These are phyloP conservation scores for Brachionus rubens DNA, from an alignment of 1,140 invertebrate genomes.

Conservation along the genomic window DNA sequence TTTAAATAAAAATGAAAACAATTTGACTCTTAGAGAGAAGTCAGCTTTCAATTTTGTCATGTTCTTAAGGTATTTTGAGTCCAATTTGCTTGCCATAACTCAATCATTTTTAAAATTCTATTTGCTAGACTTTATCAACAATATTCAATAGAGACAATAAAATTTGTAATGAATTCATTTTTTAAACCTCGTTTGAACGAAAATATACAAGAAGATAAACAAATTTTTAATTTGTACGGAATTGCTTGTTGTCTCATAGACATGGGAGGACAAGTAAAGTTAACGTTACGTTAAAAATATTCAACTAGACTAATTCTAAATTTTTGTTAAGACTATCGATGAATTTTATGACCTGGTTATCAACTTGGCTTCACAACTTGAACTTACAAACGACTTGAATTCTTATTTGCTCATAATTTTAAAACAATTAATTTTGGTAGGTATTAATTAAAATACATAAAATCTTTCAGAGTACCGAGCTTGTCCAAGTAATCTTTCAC, in stretches of 20 bases:
- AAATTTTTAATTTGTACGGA: neutral
- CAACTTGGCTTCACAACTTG: too few species aligned
- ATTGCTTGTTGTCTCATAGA: neutral
- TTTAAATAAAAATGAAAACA: neutral
- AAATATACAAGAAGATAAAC: neutral
- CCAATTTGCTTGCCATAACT: neutral
- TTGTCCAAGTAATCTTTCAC: too few species aligned
- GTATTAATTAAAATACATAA: too few species aligned
- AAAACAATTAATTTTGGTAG: neutral
- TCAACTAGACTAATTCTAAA: neutral
- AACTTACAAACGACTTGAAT: too few species aligned
- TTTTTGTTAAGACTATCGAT: neutral
- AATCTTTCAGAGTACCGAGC: too few species aligned
- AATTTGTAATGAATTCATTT: neutral
- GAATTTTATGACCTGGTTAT: neutral
- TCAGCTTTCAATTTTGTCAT: constrained; percentile 4
- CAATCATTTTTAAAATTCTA: neutral
- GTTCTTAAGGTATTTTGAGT: neutral
- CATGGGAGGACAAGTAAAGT: neutral
- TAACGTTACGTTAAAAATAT: neutral
- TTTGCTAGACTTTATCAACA: neutral
- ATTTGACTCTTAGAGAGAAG: neutral
- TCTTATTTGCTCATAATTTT: neutral
- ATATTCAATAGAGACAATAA: constrained; percentile 7
- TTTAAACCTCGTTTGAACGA: neutral